phyloP scores from a whole-genome alignment of 2,888 invertebrate genomes.

The Molanna angustata region DNA sequence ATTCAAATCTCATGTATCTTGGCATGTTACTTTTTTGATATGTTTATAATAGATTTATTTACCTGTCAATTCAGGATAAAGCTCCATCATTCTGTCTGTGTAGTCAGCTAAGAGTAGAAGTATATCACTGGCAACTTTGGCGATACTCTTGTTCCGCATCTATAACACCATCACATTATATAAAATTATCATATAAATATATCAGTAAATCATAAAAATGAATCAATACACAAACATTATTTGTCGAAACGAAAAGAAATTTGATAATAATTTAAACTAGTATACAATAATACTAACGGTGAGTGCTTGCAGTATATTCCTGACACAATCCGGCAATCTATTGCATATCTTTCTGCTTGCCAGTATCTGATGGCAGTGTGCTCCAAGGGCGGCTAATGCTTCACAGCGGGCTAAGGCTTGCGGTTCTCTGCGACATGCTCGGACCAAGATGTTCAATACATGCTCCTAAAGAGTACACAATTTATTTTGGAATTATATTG shows the following conservation, averaged over 20 bases:
- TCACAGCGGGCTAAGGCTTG: constrained; percentile 85
- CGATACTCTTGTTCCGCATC: constrained; percentile 78
- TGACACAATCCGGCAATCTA: constrained; percentile 47
- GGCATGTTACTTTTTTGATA: too few relatives aligned
- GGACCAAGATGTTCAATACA: constrained; percentile 80
- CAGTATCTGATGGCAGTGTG: constrained; percentile 48
- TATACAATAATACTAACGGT: constrained; percentile 39
- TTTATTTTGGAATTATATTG: too few relatives aligned
- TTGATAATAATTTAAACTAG: background rate
- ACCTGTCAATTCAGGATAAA: constrained; percentile 72
- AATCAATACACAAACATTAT: background rate
- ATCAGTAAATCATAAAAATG: background rate
- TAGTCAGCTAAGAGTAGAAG: constrained; percentile 77
- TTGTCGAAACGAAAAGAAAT: background rate
- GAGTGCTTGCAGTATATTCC: constrained; percentile 52
- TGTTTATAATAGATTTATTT: too few relatives aligned
- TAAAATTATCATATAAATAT: background rate
- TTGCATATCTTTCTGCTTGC: constrained; percentile 39
- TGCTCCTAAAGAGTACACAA: constrained; percentile 84
- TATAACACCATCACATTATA: constrained; percentile 43
- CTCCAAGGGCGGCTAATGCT: constrained; percentile 81
- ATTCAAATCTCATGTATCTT: too few relatives aligned
- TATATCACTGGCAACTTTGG: constrained; percentile 81
- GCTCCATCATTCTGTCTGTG: constrained; percentile 65
- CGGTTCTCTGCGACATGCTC: constrained; percentile 86